phyloP scores from a whole-genome alignment of 2,888 invertebrate genomes.

The Mythimna lalbum region DNA sequence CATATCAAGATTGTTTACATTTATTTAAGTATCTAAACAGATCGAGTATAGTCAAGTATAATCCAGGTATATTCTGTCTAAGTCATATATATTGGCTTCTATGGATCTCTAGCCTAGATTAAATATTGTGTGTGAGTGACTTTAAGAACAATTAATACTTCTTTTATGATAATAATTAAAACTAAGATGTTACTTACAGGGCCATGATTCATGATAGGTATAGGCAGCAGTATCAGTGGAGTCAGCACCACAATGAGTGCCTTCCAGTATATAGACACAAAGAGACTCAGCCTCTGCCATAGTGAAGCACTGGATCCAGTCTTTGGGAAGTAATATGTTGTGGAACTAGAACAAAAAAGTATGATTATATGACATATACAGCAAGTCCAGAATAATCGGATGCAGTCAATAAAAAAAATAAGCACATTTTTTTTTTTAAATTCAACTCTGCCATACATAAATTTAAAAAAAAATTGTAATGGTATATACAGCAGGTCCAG shows the following conservation, averaged over 20 bases:
- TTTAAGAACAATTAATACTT: too few relatives aligned
- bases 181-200: slow-evolving; percentile 80
- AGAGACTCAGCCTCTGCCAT: slow-evolving; percentile 82
- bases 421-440: not conserved
- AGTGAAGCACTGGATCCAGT: slow-evolving; percentile 80
- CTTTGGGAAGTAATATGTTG: slow-evolving; percentile 86
- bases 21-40: too few relatives aligned
- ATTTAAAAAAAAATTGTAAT: too few relatives aligned
- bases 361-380: slow-evolving; percentile 34
- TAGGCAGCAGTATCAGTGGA: slow-evolving; percentile 93
- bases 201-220: slow-evolving; percentile 91
- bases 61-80: too few relatives aligned
- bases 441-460: too few relatives aligned
- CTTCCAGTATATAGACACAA: slow-evolving; percentile 94
- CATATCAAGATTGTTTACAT: too few relatives aligned
- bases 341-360: slow-evolving; percentile 80
- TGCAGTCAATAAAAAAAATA: too few relatives aligned
- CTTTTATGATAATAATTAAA: not conserved
- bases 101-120: not conserved
- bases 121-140: too few relatives aligned
- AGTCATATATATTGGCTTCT: not conserved
- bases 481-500: too few relatives aligned
- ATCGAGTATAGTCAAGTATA: too few relatives aligned
- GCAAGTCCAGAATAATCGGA: not conserved
- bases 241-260: slow-evolving; percentile 93